A percentile compares a stretch with the other conserved stretches of the same genome.
These are phyloP conservation scores for Oithona nana DNA, from an alignment of 2,888 invertebrate species.

Conservation along the genomic window DNA sequence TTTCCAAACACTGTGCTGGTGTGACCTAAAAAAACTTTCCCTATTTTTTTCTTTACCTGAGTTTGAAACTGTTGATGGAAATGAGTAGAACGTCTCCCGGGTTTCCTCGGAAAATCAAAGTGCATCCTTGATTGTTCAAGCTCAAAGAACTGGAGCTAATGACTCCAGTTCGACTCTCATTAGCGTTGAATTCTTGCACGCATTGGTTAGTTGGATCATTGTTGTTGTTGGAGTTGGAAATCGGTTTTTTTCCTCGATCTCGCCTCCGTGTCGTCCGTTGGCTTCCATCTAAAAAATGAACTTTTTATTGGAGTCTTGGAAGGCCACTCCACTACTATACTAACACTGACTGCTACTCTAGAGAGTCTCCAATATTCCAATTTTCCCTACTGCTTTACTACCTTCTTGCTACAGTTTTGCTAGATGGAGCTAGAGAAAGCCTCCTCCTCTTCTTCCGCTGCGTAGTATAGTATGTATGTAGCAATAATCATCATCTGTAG, in stretches of 20 bases:
- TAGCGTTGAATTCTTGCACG: not conserved
- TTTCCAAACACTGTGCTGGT: too few relatives aligned
- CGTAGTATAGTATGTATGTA: too few relatives aligned
- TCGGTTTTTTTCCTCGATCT: not conserved
- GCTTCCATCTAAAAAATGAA: not conserved
- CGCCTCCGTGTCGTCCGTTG: too few relatives aligned
- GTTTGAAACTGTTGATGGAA: not conserved
- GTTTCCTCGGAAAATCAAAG: not conserved
- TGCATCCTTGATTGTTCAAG: not conserved
- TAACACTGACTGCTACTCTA: too few relatives aligned
- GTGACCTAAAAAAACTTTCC: too few relatives aligned
- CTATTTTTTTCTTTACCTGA: too few relatives aligned
- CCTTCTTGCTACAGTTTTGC: not conserved
- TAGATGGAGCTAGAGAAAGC: not conserved
- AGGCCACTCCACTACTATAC: too few relatives aligned
- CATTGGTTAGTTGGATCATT: not conserved
- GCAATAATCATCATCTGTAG: not conserved
- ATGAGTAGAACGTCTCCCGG: not conserved
- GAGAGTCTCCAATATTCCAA: not conserved
- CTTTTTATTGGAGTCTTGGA: not conserved
- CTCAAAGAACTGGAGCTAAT: not conserved
- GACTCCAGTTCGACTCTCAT: not conserved
- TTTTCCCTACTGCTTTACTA: not conserved
- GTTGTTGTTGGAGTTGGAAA: not conserved
- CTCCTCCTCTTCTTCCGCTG: too few relatives aligned